Conservation (phyloP, 2,797 vertebrate genomes). For the Synaphobranchus kaupii region DNA sequence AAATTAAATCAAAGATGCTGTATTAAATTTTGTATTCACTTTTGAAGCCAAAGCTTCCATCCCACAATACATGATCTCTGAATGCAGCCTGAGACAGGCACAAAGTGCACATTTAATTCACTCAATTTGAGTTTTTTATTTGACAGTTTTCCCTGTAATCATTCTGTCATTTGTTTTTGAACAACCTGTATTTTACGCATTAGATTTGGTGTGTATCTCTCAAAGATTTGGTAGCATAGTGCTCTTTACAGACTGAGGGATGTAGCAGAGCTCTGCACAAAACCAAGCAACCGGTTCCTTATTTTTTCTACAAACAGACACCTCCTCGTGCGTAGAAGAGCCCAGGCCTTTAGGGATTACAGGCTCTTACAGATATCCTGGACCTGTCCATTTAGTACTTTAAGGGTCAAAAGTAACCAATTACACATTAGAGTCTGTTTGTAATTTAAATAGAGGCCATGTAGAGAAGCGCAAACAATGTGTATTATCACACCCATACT, state of each 20-base stretch:
- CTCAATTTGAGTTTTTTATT: no score
- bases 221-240: not conserved
- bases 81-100: not conserved
- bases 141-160: not conserved
- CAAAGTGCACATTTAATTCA: not conserved
- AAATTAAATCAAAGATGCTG: not conserved
- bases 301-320: conserved; percentile 5
- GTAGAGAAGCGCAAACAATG: not conserved
- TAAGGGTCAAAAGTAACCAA: not conserved
- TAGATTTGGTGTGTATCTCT: not conserved
- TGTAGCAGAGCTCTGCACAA: not conserved
- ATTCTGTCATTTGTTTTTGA: not conserved
- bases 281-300: not conserved
- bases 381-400: not conserved
- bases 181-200: not conserved
- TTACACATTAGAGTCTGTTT: not conserved
- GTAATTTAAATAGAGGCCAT: not conserved
- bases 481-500: not conserved
- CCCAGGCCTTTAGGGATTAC: not conserved
- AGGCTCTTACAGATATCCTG: not conserved
- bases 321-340: not conserved
- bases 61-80: not conserved
- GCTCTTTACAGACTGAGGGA: not conserved
- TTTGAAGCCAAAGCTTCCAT: no score
- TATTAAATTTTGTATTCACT: not conserved